Evolutionary conservation across 2,113 vertebrate species (phyloP).

Genomic region (Siniperca knerii): DNA sequence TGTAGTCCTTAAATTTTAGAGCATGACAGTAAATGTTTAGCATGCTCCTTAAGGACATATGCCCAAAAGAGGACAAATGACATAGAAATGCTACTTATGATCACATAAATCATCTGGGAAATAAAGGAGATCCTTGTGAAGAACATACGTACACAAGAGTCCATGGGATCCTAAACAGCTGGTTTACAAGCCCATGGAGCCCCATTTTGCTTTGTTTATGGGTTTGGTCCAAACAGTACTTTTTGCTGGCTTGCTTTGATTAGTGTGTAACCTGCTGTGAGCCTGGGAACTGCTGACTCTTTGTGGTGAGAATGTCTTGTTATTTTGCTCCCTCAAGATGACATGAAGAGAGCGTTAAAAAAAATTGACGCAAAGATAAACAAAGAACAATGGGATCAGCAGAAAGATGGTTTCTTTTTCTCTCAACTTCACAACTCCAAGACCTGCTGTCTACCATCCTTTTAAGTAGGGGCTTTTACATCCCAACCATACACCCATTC

Average conservation of each 20-base stretch:
- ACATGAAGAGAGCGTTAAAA: slow-evolving; percentile 17
- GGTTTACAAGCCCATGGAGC: slow-evolving; percentile 23
- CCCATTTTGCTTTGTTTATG: background rate
- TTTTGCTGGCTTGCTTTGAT: slow-evolving; percentile 37
- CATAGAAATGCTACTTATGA: slow-evolving; percentile 6
- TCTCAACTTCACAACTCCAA: slow-evolving; percentile 13
- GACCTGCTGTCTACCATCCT: slow-evolving; percentile 23
- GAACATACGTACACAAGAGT: slow-evolving; percentile 16
- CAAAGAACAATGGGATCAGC: slow-evolving; percentile 25
- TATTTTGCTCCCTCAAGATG: slow-evolving; percentile 25
- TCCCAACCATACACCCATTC: slow-evolving; percentile 15
- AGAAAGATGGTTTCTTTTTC: background rate
- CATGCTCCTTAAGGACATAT: slow-evolving; percentile 18
- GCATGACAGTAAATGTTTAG: slow-evolving; percentile 31
- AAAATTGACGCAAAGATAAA: slow-evolving; percentile 27
- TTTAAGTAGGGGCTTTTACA: slow-evolving; percentile 20
- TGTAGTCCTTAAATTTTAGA: slow-evolving; percentile 31
- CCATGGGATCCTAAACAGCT: slow-evolving; percentile 25
- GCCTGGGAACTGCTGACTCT: slow-evolving; percentile 21
- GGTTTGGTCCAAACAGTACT: slow-evolving; percentile 26
- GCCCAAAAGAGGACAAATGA: slow-evolving; percentile 11
- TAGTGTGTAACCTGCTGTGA: slow-evolving; percentile 36
- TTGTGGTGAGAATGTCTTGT: slow-evolving; percentile 17
- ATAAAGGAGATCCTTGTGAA: background rate
- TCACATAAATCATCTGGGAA: slow-evolving; percentile 35